Conservation (phyloP, 2,797 vertebrate species). For the Bothrops alternatus region DNA sequence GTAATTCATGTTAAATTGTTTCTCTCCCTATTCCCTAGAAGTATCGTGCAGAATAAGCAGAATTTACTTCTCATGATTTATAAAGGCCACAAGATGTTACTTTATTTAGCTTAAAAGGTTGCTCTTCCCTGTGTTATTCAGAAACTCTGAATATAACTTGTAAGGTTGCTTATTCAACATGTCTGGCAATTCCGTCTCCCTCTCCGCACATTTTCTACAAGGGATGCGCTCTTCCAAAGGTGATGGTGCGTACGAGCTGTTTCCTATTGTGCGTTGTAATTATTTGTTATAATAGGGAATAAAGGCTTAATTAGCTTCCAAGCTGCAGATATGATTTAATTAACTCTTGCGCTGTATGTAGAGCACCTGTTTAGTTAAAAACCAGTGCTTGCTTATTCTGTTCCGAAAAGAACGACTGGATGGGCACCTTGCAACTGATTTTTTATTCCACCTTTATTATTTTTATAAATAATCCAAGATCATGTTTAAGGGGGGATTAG, state of each 20-base stretch:
- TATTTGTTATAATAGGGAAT: constrained; percentile 65
- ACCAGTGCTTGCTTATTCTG: constrained; percentile 40
- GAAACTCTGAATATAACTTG: background rate
- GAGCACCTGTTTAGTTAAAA: constrained; percentile 65
- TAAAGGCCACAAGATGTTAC: background rate
- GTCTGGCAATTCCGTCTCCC: constrained; percentile 18
- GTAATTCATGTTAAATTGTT: background rate
- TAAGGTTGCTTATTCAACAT: constrained; percentile 21
- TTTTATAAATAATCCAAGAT: background rate
- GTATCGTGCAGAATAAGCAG: background rate
- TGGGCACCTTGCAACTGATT: background rate
- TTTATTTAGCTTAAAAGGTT: background rate
- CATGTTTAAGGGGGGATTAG: background rate
- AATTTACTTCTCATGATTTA: background rate
- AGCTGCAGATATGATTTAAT: constrained; percentile 69
- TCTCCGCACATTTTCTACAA: constrained; percentile 36
- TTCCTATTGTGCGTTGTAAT: constrained; percentile 65
- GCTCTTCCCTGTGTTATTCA: background rate
- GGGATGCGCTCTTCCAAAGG: constrained; percentile 20
- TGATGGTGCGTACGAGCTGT: constrained; percentile 60
- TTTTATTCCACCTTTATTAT: background rate
- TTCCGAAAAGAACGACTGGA: background rate
- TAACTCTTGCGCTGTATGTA: constrained; percentile 63
- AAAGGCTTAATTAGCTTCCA: constrained; percentile 71
- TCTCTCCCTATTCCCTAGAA: background rate